Percentiles rank a stretch among this genome's conserved stretches.
phyloP scores from a whole-genome alignment of 2,113 vertebrate genomes.

The Polyodon spathula region DNA sequence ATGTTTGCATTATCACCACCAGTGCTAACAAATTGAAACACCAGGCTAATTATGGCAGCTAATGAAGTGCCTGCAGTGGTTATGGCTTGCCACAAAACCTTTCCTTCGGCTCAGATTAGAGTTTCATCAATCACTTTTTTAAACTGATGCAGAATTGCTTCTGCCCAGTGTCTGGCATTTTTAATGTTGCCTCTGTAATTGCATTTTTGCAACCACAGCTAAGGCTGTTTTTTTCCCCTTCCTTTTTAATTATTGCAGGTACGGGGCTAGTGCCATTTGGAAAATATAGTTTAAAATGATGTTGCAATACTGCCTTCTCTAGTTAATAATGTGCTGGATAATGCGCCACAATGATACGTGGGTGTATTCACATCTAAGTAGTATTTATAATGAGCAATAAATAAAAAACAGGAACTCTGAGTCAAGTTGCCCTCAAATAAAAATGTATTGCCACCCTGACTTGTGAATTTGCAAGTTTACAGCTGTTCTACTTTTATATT shows the following conservation, averaged over 20 bases:
- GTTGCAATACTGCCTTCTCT: slow-evolving; percentile 19
- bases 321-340: slow-evolving; percentile 30
- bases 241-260: slow-evolving; percentile 33
- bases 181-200: slow-evolving; percentile 78
- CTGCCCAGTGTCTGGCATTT: slow-evolving; percentile 64
- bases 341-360: slow-evolving; percentile 33
- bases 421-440: slow-evolving; percentile 16
- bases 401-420: slow-evolving; percentile 23
- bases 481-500: too few species aligned
- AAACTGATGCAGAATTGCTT: slow-evolving; percentile 76
- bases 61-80: slow-evolving; percentile 95
- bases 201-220: slow-evolving; percentile 67
- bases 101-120: slow-evolving; percentile 89
- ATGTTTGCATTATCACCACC: slow-evolving; percentile 85
- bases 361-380: slow-evolving; percentile 35
- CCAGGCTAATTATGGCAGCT: slow-evolving; percentile 92
- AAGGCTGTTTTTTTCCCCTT: slow-evolving; percentile 55
- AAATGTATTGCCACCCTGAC: too few species aligned
- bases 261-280: slow-evolving; percentile 29
- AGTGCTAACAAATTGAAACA: slow-evolving; percentile 87
- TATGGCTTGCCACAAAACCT: slow-evolving; percentile 77
- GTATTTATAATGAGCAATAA: slow-evolving; percentile 42
- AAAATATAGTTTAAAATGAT: slow-evolving; percentile 26
- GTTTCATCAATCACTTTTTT: slow-evolving; percentile 90
- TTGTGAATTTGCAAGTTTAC: too few species aligned